Percentiles rank a stretch among this genome's conserved stretches.
Conservation (phyloP, 2,797 vertebrate genomes). For the Phrynocephalus forsythii region DNA sequence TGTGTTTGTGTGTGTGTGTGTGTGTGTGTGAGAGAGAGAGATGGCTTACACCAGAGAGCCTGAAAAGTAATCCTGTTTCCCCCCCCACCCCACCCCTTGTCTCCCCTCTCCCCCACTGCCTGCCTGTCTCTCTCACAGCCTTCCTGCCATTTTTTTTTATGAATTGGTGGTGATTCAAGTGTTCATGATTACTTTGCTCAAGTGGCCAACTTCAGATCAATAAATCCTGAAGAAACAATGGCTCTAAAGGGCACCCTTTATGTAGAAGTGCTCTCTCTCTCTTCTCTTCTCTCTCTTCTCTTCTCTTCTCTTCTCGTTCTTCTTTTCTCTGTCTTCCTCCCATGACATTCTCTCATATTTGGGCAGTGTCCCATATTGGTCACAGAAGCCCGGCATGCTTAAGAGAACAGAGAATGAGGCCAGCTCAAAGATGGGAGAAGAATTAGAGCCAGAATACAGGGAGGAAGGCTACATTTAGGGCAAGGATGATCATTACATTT, state of each 20-base stretch:
- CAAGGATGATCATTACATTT: no score
- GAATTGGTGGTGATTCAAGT: neutral
- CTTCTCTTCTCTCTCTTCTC: neutral
- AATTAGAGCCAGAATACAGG: no score
- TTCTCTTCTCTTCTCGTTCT: no score
- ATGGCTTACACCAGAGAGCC: neutral
- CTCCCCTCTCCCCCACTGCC: neutral
- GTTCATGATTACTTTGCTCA: constrained; percentile 25
- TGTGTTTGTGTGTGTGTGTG: no score
- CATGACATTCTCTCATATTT: no score
- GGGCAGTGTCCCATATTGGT: no score
- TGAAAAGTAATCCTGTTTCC: neutral
- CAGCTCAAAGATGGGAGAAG: no score
- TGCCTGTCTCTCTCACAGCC: neutral
- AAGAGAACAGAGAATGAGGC: no score
- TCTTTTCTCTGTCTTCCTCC: neutral
- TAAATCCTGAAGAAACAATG: neutral
- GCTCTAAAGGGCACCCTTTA: neutral
- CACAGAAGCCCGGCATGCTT: no score
- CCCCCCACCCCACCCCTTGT: neutral
- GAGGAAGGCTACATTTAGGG: no score
- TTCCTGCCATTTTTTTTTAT: neutral
- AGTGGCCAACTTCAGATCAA: constrained; percentile 18
- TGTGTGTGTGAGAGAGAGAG: no score
- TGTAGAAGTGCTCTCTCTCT: neutral